These are phyloP conservation scores for Pandemis corylana DNA, from an alignment of 2,888 invertebrate species.

Conservation along the genomic window DNA sequence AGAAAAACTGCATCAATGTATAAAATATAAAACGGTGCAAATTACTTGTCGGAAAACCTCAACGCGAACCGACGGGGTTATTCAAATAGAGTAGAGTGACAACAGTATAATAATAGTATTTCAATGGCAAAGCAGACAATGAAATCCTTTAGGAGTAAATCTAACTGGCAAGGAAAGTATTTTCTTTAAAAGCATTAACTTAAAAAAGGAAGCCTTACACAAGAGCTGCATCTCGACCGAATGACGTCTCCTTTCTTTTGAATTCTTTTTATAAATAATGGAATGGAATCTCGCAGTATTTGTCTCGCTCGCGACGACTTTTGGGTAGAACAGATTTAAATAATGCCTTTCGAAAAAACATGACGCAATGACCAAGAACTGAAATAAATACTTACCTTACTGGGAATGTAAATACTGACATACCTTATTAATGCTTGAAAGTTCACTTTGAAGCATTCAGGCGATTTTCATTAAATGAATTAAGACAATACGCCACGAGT, in stretches of 20 bases:
- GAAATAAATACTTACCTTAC: too few species aligned
- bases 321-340: slow-evolving; percentile 22
- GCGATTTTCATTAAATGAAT: too few species aligned
- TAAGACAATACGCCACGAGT: too few species aligned
- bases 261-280: slow-evolving; percentile 40
- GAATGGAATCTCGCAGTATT: slow-evolving; percentile 35
- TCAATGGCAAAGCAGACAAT: slow-evolving; percentile 34
- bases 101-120: slow-evolving; percentile 37
- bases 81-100: slow-evolving; percentile 8
- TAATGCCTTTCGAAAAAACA: not conserved
- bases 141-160: slow-evolving; percentile 31
- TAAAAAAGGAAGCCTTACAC: slow-evolving; percentile 37
- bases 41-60: not conserved
- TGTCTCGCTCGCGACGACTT: slow-evolving; percentile 30
- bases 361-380: too few species aligned
- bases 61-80: not conserved
- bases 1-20: too few species aligned
- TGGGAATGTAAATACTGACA: too few species aligned
- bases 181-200: slow-evolving; percentile 42
- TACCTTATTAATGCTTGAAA: too few species aligned
- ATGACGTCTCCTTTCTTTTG: slow-evolving; percentile 38
- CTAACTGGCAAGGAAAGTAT: slow-evolving; percentile 41
- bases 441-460: too few species aligned
- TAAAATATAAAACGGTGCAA: not conserved
- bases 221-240: slow-evolving; percentile 39